A percentile compares a stretch with the other conserved stretches of the same genome.
Conservation (phyloP, 2,888 invertebrate genomes). For the Pogonocherus hispidulus region DNA sequence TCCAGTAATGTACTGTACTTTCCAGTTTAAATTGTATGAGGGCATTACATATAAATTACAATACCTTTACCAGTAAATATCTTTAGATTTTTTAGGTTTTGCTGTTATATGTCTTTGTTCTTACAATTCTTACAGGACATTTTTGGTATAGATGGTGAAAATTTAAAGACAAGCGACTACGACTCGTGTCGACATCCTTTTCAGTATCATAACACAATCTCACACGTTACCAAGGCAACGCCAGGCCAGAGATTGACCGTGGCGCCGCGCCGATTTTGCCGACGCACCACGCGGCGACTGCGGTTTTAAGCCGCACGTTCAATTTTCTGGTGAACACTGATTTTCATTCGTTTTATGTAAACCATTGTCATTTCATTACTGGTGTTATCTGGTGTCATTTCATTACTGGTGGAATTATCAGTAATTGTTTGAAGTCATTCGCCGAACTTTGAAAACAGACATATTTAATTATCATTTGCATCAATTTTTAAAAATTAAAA, state of each 20-base stretch:
- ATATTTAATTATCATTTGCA: no score
- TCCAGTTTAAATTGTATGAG: no score
- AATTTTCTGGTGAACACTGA: not conserved
- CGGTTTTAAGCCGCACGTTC: conserved; percentile 8
- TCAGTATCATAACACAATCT: conserved; percentile 32
- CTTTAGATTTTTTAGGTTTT: not conserved
- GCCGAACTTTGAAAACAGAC: no score
- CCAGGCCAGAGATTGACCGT: conserved; percentile 21
- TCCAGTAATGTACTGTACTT: no score
- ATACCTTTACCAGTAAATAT: no score
- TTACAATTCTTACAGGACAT: not conserved
- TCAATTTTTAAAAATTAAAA: no score
- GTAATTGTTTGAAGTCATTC: no score
- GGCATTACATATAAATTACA: no score
- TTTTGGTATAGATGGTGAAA: not conserved
- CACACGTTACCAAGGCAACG: conserved; percentile 30
- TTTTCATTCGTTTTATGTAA: not conserved
- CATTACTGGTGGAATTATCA: no score
- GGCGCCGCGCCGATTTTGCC: conserved; percentile 13
- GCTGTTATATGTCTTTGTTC: not conserved
- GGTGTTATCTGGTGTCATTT: not conserved
- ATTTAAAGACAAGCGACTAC: conserved; percentile 22
- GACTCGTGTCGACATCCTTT: conserved; percentile 20
- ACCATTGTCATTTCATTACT: not conserved
- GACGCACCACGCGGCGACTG: conserved; percentile 27